Evolutionary conservation across 92 coral and sea anemone species (phyloP).

Genomic region (Ricordea florida): DNA sequence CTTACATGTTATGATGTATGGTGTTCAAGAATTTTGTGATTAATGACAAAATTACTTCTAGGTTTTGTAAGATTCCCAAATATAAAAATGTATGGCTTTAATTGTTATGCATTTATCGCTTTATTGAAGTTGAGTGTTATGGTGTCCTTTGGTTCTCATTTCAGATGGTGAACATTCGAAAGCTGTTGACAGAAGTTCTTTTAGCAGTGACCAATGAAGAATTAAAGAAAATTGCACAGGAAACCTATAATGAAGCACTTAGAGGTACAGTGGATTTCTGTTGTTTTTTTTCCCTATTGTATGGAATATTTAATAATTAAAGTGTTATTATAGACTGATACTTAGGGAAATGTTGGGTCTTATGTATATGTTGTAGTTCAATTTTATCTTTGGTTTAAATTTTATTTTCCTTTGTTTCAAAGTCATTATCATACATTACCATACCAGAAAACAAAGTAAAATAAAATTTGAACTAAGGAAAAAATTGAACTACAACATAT

Average conservation of each 20-base stretch:
- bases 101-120: neutral
- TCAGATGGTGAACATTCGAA: slow-evolving; percentile 86
- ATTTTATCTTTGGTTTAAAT: neutral
- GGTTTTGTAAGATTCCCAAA: too few relatives aligned
- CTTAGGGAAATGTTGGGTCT: neutral
- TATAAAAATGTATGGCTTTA: too few relatives aligned
- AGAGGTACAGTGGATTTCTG: slow-evolving; percentile 87
- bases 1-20: too few relatives aligned
- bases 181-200: slow-evolving; percentile 92
- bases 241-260: slow-evolving; percentile 68
- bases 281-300: too few relatives aligned
- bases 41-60: too few relatives aligned
- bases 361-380: neutral
- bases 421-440: too few relatives aligned
- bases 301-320: too few relatives aligned
- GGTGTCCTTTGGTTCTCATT: slow-evolving; percentile 16
- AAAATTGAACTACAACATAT: too few relatives aligned
- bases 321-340: too few relatives aligned
- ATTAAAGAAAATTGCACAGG: slow-evolving; percentile 83
- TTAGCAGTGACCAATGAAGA: slow-evolving; percentile 94
- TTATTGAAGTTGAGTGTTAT: neutral
- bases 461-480: too few relatives aligned
- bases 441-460: too few relatives aligned
- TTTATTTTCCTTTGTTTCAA: neutral
- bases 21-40: too few relatives aligned